Evolutionary conservation across 2,797 vertebrate species (phyloP).

Genomic region (Sebastes iracundus): DNA sequence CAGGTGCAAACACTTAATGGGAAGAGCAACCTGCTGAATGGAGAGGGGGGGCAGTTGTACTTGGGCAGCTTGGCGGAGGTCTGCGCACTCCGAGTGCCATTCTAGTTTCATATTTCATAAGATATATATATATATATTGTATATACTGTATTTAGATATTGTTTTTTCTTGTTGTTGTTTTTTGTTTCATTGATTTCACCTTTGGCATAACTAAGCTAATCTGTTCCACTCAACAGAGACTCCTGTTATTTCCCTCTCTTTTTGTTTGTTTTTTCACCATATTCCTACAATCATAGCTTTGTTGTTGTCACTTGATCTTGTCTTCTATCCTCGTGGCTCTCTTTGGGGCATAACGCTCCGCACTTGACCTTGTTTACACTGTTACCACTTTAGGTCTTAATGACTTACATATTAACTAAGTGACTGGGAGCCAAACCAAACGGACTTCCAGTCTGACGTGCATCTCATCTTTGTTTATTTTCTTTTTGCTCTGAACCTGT

Average conservation of each 20-base stretch:
- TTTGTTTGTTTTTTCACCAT: neutral
- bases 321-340: slow-evolving; percentile 15
- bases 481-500: neutral
- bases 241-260: neutral
- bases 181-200: neutral
- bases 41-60: too few species aligned
- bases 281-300: neutral
- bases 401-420: slow-evolving; percentile 52
- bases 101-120: too few species aligned
- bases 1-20: neutral
- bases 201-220: neutral
- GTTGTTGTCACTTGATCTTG: slow-evolving; percentile 20
- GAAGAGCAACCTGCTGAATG: too few species aligned
- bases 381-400: slow-evolving; percentile 6
- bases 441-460: neutral
- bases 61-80: too few species aligned
- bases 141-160: too few species aligned
- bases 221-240: neutral
- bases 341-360: neutral
- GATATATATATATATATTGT: too few species aligned
- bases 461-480: neutral
- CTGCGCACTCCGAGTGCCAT: too few species aligned
- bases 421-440: neutral
- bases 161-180: too few species aligned
- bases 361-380: slow-evolving; percentile 31